Evolutionary conservation across 2,113 vertebrate genomes (phyloP), one percentile per base, ranked within the genome.

Genomic region (Cyphomyrus discorhynchus): DNA sequence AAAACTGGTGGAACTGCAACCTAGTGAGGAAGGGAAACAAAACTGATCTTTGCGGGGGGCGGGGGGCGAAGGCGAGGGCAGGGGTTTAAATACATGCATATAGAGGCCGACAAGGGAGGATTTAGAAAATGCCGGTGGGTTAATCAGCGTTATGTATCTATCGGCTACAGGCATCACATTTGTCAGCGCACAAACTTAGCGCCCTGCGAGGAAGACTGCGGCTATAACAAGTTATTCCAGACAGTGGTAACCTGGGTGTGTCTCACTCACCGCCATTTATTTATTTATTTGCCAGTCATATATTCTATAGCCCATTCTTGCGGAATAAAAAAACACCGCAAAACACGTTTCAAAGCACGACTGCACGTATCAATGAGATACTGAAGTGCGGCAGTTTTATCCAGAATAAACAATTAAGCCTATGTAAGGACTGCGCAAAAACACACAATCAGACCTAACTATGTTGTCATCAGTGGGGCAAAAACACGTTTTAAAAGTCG

Each of bases 241-340:
- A 91, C 93, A 88, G 92, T 91, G 92, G 92, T 92, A 93, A 91
- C 92, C 93, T 91, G 95, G 95, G 95, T 95, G 96, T 96, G 96
- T 96, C 95, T 94, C 86, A 80, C 58, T 82, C 89, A 86, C 58
- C 86, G n/a, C 50, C 47, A 88, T 91, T 90, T 88, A 90, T 91
- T 89, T 91, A 87, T 91, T 91, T 89, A 87, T 58, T 50, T 88
- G 35, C 88, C 90, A 42, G 27, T 58, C 86, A 50, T 52, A 53
- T 62, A 62, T 62, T 46, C 35, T 17, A 17, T 53, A 21, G 3
- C 21, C 8, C 52, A 0, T 66, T 24, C 56, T 39, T 42, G 35
- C 87, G 24, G 31, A 5, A 27, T 86, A 52, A 31, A 52, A 86
- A 35, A 52, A 35, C 3, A 31, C 8, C 11, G 46, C 45, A 24